Evolutionary conservation across 2,888 invertebrate species (phyloP).

Genomic region (Phortica okadai): DNA sequence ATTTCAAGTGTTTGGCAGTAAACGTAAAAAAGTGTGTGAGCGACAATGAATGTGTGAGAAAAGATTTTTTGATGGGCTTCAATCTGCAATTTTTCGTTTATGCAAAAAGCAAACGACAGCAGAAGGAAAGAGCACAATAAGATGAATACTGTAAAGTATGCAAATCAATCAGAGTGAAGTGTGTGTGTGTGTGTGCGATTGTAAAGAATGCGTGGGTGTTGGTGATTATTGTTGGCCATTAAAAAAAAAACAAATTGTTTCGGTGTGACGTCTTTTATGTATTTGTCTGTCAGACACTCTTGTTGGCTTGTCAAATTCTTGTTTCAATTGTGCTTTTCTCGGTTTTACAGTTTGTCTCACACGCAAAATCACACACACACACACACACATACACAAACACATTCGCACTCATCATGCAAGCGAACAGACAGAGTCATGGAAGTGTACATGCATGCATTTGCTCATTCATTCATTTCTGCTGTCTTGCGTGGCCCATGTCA

Average conservation of each 20-base stretch:
- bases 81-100: not conserved
- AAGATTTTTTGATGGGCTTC: not conserved
- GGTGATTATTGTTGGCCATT: too few species aligned
- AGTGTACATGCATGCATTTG: not conserved
- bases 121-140: not conserved
- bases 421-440: not conserved
- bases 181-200: not conserved
- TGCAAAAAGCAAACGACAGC: not conserved
- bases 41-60: not conserved
- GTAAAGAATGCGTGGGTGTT: not conserved
- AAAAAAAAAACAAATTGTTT: too few species aligned
- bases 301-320: not conserved
- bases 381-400: not conserved
- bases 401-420: not conserved
- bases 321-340: not conserved
- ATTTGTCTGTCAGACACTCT: not conserved
- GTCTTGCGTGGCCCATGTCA: constrained; percentile 60
- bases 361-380: not conserved
- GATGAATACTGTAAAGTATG: not conserved
- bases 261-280: too few species aligned
- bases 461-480: constrained; percentile 12
- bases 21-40: not conserved
- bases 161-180: not conserved
- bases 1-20: constrained; percentile 18
- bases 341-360: not conserved